These are phyloP conservation scores for Linyphia triangularis DNA, from an alignment of 2,888 invertebrate species.

Conservation along the genomic window DNA sequence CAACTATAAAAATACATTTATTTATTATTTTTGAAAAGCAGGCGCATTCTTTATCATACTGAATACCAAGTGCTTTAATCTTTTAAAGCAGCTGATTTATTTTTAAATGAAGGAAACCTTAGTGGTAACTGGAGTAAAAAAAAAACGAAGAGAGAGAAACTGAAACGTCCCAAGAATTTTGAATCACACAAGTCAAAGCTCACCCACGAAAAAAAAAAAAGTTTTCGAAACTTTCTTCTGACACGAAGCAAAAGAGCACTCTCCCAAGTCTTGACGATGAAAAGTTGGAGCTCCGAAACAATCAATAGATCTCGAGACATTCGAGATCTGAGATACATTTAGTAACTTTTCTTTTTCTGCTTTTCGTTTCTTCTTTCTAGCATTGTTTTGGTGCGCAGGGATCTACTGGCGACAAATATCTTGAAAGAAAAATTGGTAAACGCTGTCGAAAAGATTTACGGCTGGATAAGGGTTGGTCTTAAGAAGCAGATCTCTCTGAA, in stretches of 20 bases:
- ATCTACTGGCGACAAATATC: constrained; percentile 41
- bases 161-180: neutral
- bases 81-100: too few species aligned
- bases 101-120: too few species aligned
- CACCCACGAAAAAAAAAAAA: constrained; percentile 9
- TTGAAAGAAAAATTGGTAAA: constrained; percentile 44
- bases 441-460: constrained; percentile 52
- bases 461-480: constrained; percentile 37
- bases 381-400: constrained; percentile 30
- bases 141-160: neutral
- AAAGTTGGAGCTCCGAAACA: constrained; percentile 44
- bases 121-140: neutral
- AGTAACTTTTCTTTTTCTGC: constrained; percentile 19
- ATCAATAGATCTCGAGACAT: constrained; percentile 45
- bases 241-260: neutral
- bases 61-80: too few species aligned
- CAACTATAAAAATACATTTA: too few species aligned
- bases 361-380: neutral
- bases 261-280: constrained; percentile 5
- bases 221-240: constrained; percentile 6
- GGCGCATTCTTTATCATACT: too few species aligned
- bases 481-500: constrained; percentile 43
- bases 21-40: too few species aligned
- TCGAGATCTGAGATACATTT: constrained; percentile 32
- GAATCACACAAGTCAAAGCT: constrained; percentile 35